A percentile compares a stretch with the other conserved stretches of the same genome.
These are phyloP conservation scores for Holacanthus passer DNA, from an alignment of 2,113 vertebrate genomes.

Conservation along the genomic window DNA sequence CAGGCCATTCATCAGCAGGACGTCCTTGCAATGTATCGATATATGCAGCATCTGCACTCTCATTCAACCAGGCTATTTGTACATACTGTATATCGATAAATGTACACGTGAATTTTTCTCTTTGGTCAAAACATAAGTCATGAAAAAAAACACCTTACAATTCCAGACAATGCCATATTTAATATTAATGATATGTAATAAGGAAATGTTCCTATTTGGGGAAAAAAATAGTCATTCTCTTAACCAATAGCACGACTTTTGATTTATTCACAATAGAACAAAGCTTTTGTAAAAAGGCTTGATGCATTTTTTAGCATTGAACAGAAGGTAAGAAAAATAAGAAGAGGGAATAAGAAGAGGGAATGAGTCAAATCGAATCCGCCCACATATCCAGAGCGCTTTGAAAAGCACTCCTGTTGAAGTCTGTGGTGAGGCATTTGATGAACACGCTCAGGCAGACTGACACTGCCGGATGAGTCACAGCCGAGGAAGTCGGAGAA, in stretches of 20 bases:
- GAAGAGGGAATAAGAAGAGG: slow-evolving; percentile 15
- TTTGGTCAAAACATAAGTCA: background rate
- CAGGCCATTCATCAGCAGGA: slow-evolving; percentile 68
- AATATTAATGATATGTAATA: too few species aligned
- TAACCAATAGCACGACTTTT: background rate
- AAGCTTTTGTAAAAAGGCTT: slow-evolving; percentile 24
- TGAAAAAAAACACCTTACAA: slow-evolving; percentile 2
- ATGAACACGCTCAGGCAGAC: slow-evolving; percentile 62
- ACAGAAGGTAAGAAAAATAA: slow-evolving; percentile 16
- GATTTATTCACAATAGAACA: background rate
- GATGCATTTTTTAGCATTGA: slow-evolving; percentile 31
- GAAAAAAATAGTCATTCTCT: background rate
- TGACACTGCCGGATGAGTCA: slow-evolving; percentile 68
- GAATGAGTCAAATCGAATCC: slow-evolving; percentile 57
- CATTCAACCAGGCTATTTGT: slow-evolving; percentile 9
- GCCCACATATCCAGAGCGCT: slow-evolving; percentile 60
- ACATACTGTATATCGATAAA: slow-evolving; percentile 34
- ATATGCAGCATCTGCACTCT: slow-evolving; percentile 38
- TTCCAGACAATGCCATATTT: too few species aligned
- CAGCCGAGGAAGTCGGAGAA: slow-evolving; percentile 42
- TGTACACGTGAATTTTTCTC: slow-evolving; percentile 6
- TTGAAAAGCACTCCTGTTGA: slow-evolving; percentile 71
- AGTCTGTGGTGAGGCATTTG: slow-evolving; percentile 62
- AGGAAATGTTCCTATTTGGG: background rate
- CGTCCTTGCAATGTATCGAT: slow-evolving; percentile 56